Conservation (phyloP, 1,140 invertebrate species). For the Thaumatotibia leucotreta region DNA sequence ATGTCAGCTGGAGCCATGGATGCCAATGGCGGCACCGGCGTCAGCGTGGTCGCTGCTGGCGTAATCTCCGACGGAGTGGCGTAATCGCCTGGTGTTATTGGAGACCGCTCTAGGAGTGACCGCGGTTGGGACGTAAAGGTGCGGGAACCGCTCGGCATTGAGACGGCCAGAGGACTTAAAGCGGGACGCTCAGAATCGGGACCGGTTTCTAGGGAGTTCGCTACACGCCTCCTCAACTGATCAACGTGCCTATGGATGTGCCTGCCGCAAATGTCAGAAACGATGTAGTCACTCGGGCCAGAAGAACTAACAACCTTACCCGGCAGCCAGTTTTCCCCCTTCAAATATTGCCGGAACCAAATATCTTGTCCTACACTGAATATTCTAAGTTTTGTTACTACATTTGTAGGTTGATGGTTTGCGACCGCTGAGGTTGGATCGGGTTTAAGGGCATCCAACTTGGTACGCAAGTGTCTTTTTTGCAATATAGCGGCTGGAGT, state of each 20-base stretch:
- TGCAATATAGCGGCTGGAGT: neutral
- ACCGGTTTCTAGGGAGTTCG: neutral
- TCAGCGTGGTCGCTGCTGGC: too few species aligned
- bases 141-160: too few species aligned
- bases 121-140: too few species aligned
- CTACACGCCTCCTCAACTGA: neutral
- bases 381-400: neutral
- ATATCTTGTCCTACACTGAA: neutral
- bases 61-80: too few species aligned
- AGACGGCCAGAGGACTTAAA: too few species aligned
- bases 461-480: neutral
- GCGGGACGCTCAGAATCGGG: too few species aligned
- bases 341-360: neutral
- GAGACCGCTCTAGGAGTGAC: too few species aligned
- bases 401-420: neutral
- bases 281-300: neutral
- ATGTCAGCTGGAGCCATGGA: too few species aligned
- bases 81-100: too few species aligned
- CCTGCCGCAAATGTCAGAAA: neutral
- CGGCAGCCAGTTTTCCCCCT: constrained; percentile 13
- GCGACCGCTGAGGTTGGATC: neutral
- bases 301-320: neutral
- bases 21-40: too few species aligned
- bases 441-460: constrained; percentile 4
- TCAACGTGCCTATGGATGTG: constrained; percentile 4